Conservation (phyloP, 2,888 invertebrate genomes). For the Zaprionus obscuricornis region DNA sequence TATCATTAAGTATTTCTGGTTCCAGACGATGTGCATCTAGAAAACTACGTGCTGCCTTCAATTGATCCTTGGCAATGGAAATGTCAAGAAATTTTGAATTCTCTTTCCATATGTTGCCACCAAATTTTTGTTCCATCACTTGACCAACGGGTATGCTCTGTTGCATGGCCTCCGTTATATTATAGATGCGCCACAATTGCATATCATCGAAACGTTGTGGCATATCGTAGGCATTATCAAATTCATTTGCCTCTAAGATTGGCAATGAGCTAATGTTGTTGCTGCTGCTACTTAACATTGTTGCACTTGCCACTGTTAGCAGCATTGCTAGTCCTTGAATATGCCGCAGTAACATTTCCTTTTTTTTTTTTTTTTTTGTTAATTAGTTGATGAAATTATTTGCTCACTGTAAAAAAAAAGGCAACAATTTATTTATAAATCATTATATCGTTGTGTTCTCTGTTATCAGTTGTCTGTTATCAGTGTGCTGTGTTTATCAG, state of each 20-base stretch:
- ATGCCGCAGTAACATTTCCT: no score
- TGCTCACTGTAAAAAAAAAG: no score
- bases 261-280: constrained; percentile 10
- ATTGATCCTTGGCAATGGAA: constrained; percentile 86
- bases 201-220: constrained; percentile 79
- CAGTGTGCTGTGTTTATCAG: no score
- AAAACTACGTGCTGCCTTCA: constrained; percentile 86
- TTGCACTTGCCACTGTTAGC: background rate
- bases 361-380: no score
- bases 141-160: constrained; percentile 63
- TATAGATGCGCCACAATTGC: constrained; percentile 81
- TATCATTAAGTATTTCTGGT: constrained; percentile 87
- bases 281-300: background rate
- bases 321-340: constrained; percentile 30
- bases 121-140: constrained; percentile 76
- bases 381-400: no score
- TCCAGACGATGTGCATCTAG: constrained; percentile 87
- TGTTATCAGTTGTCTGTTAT: constrained; percentile 5
- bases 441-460: constrained; percentile 10
- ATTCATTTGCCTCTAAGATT: background rate
- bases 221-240: constrained; percentile 63
- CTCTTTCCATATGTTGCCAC: constrained; percentile 82
- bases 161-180: constrained; percentile 71
- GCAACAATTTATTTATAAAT: no score
- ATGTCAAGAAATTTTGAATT: constrained; percentile 86